Conservation (phyloP, 2,888 invertebrate genomes). For the Pheosia gnoma region DNA sequence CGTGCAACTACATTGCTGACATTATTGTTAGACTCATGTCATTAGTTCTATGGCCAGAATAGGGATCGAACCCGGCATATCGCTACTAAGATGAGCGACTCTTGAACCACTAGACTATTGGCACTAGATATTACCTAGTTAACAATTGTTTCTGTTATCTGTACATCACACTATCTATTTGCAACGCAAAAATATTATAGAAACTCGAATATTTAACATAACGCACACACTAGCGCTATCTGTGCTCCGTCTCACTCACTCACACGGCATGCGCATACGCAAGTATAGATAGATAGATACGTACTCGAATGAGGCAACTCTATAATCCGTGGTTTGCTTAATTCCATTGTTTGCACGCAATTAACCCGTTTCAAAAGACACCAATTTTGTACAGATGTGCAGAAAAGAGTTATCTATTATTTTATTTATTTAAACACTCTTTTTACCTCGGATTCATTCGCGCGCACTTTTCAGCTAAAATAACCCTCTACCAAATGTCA, state of each 20-base stretch:
- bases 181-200: slow-evolving; percentile 30
- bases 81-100: too few relatives aligned
- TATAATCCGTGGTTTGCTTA: slow-evolving; percentile 47
- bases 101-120: too few relatives aligned
- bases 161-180: too few relatives aligned
- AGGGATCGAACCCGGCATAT: too few relatives aligned
- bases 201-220: slow-evolving; percentile 8
- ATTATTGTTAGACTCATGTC: too few relatives aligned
- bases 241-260: background rate
- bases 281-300: background rate
- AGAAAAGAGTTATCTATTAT: slow-evolving; percentile 25
- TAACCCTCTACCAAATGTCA: too few relatives aligned
- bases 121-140: too few relatives aligned
- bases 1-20: too few relatives aligned
- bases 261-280: background rate
- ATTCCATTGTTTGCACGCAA: slow-evolving; percentile 60
- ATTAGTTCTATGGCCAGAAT: too few relatives aligned
- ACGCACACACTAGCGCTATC: slow-evolving; percentile 9
- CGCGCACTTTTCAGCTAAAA: too few relatives aligned
- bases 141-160: too few relatives aligned
- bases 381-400: slow-evolving; percentile 49
- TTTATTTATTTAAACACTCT: background rate
- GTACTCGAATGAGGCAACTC: slow-evolving; percentile 40
- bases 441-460: too few relatives aligned
- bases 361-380: slow-evolving; percentile 67